These are phyloP conservation scores for Pseudotriccus pelzelni DNA, from an alignment of 2,797 vertebrate species.

Conservation along the genomic window DNA sequence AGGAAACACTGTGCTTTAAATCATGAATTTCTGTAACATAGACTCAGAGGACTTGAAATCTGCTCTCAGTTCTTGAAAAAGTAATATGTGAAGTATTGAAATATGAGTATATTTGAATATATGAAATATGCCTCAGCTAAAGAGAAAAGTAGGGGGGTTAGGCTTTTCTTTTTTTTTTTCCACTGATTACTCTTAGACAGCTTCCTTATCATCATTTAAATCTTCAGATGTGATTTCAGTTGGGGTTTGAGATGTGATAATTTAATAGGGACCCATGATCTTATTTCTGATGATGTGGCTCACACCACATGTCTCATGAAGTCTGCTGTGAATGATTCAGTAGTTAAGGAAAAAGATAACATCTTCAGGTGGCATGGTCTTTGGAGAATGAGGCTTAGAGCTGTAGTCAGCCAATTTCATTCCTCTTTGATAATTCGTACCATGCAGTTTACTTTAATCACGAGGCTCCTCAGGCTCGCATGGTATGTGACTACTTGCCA, in stretches of 20 bases:
- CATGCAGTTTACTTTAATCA: background rate
- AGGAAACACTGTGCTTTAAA: background rate
- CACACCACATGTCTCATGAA: background rate
- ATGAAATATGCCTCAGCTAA: background rate
- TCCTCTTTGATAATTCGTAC: background rate
- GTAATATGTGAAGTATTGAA: background rate
- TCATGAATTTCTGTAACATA: background rate
- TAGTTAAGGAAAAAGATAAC: background rate
- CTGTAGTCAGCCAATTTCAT: background rate
- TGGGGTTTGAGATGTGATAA: background rate
- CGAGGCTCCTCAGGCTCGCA: background rate
- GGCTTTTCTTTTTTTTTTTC: background rate
- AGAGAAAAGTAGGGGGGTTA: background rate
- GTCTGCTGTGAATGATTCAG: background rate
- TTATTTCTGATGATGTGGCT: background rate
- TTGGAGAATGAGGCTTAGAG: background rate
- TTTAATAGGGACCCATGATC: background rate
- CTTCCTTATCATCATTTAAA: background rate
- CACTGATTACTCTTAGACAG: background rate
- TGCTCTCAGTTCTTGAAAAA: background rate
- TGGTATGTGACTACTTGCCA: background rate
- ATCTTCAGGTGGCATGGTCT: background rate
- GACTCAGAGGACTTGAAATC: background rate
- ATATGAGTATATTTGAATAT: fast-evolving
- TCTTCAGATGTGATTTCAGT: background rate